A percentile compares a stretch with the other conserved stretches of the same genome.
These are phyloP conservation scores for Anoplolepis gracilipes DNA, from an alignment of 1,140 invertebrate species.

Conservation along the genomic window DNA sequence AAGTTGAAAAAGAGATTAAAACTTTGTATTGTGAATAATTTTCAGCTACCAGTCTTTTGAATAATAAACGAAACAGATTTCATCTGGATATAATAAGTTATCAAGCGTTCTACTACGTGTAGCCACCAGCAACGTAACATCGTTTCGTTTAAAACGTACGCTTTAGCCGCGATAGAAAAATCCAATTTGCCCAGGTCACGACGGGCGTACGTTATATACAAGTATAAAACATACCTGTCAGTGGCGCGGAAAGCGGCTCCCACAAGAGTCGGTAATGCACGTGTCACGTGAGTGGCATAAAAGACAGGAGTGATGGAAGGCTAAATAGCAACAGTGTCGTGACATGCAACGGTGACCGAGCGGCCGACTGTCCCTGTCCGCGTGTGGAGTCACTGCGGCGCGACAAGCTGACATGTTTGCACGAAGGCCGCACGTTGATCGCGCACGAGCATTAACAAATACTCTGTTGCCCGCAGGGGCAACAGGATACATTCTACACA, in stretches of 20 bases:
- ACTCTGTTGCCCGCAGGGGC: slow-evolving; percentile 69
- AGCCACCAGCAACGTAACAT: slow-evolving; percentile 5
- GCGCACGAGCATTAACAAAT: slow-evolving; percentile 74
- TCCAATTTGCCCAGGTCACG: slow-evolving; percentile 61
- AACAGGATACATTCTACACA: slow-evolving; percentile 61
- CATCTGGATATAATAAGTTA: slow-evolving; percentile 12
- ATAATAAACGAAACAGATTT: not conserved
- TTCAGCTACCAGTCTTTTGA: not conserved
- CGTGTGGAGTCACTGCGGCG: slow-evolving; percentile 77
- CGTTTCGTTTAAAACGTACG: slow-evolving; percentile 41
- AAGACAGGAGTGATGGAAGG: slow-evolving; percentile 80
- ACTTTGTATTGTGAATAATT: slow-evolving; percentile 16
- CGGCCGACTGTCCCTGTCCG: slow-evolving; percentile 72
- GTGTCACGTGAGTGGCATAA: slow-evolving; percentile 79
- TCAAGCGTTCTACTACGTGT: not conserved
- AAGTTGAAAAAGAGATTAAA: not conserved
- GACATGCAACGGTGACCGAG: slow-evolving; percentile 78
- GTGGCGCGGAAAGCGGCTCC: slow-evolving; percentile 70
- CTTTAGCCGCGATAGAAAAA: slow-evolving; percentile 49
- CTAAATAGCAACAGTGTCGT: slow-evolving; percentile 79
- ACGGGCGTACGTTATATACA: slow-evolving; percentile 32
- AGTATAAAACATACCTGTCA: slow-evolving; percentile 58
- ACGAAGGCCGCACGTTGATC: slow-evolving; percentile 79
- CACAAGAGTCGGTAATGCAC: slow-evolving; percentile 65
- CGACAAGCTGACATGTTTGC: slow-evolving; percentile 84